Percentiles rank a stretch among this genome's conserved stretches.
Evolutionary conservation across 53 echinoderm and acorn worm species (phyloP).

Genomic region (Stichopus horrens): DNA sequence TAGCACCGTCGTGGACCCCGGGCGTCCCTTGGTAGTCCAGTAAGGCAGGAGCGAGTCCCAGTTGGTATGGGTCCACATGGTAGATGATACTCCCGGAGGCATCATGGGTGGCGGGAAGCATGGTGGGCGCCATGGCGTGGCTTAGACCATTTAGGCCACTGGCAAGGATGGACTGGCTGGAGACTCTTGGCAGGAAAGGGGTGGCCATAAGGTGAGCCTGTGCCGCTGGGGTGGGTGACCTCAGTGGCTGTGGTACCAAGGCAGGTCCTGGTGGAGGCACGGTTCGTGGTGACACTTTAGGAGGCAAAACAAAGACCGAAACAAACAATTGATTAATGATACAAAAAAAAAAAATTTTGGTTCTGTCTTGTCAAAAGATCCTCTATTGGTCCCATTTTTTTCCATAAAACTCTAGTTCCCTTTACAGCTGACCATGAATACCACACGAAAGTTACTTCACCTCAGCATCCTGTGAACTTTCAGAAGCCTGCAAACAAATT

Average conservation of each 20-base stretch:
- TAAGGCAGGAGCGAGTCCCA: constrained; percentile 77
- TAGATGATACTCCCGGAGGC: constrained; percentile 73
- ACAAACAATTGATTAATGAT: no score
- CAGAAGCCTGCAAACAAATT: no score
- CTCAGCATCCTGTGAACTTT: no score
- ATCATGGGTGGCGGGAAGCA: constrained; percentile 56
- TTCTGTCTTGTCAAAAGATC: no score
- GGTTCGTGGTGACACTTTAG: constrained; percentile 75
- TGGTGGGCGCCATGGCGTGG: constrained; percentile 42
- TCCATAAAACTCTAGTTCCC: no score
- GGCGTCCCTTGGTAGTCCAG: constrained; percentile 80
- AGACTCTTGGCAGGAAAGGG: constrained; percentile 84
- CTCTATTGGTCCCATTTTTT: no score
- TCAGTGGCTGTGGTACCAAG: constrained; percentile 79
- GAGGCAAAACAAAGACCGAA: constrained; percentile 10
- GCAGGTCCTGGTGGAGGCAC: constrained; percentile 81
- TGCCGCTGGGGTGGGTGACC: constrained; percentile 89
- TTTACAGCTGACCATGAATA: no score
- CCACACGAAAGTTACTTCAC: no score
- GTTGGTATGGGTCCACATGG: constrained; percentile 82
- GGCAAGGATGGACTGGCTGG: constrained; percentile 77
- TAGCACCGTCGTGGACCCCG: constrained; percentile 70
- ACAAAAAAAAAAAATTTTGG: no score
- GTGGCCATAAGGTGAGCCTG: constrained; percentile 73
- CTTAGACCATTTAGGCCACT: constrained; percentile 54